Evolutionary conservation across 2,888 invertebrate species (phyloP).

Genomic region (Noctua pronuba): DNA sequence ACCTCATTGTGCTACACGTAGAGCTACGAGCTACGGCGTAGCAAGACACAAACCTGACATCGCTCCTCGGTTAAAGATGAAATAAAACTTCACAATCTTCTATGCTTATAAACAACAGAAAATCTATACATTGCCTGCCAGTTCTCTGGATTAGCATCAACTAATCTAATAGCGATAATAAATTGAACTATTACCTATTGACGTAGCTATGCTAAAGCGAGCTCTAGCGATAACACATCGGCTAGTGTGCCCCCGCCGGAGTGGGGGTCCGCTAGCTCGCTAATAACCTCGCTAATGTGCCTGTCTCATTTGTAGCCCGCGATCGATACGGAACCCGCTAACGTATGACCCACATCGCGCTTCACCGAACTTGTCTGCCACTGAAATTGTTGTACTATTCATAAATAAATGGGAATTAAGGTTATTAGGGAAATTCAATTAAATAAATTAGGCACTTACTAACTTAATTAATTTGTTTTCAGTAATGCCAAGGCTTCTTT

Average conservation of each 20-base stretch:
- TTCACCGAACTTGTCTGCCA: constrained; percentile 14
- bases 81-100: background rate
- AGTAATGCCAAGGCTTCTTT: background rate
- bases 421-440: background rate
- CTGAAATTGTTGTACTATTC: background rate
- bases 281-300: constrained; percentile 79
- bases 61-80: background rate
- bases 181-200: background rate
- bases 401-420: background rate
- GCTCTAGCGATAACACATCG: constrained; percentile 14
- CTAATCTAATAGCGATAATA: no score
- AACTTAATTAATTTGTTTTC: background rate
- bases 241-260: constrained; percentile 58
- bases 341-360: constrained; percentile 70
- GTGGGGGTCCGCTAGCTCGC: constrained; percentile 69
- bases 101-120: background rate
- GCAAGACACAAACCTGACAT: background rate
- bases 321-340: constrained; percentile 77
- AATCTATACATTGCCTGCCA: background rate
- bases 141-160: background rate
- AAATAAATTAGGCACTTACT: background rate
- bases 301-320: constrained; percentile 77
- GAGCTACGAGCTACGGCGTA: constrained; percentile 9
- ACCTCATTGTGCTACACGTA: background rate
- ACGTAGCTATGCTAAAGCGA: background rate